Conservation (phyloP, 2,888 invertebrate genomes). For the Podotricha telesiphe region DNA sequence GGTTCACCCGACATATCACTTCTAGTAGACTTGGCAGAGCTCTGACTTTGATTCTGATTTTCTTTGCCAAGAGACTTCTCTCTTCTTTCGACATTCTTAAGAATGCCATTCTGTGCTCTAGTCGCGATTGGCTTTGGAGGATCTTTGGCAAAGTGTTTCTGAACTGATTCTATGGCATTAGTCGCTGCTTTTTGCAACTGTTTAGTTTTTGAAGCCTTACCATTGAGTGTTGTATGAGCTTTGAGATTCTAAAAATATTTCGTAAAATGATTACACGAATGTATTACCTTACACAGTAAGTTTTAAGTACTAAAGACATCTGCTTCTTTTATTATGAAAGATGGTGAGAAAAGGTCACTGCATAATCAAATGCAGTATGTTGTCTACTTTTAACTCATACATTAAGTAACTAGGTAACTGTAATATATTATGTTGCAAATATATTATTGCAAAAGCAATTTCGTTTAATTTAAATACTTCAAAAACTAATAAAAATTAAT, state of each 20-base stretch:
- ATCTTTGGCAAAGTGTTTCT: constrained; percentile 72
- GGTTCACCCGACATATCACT: constrained; percentile 90
- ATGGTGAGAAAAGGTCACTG: no score
- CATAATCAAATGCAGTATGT: no score
- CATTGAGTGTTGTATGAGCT: constrained; percentile 62
- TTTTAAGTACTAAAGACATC: not conserved
- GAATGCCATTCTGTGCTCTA: constrained; percentile 72
- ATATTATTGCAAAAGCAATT: not conserved
- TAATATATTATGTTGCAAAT: not conserved
- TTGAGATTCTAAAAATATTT: constrained; percentile 69
- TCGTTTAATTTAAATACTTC: not conserved
- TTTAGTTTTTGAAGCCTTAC: constrained; percentile 77
- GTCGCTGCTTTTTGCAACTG: constrained; percentile 68
- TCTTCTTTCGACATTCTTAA: constrained; percentile 70
- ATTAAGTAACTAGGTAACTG: no score
- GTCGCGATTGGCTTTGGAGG: constrained; percentile 64
- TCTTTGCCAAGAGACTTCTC: constrained; percentile 53
- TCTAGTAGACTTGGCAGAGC: constrained; percentile 72
- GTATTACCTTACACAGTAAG: not conserved
- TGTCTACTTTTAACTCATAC: no score
- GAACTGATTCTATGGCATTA: constrained; percentile 70
- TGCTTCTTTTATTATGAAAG: no score
- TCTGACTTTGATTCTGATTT: constrained; percentile 68
- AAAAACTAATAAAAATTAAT: not conserved
- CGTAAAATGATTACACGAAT: not conserved